Evolutionary conservation across 2,888 invertebrate species (phyloP), one percentile per base, ranked within the genome.

Genomic region (Muschampia staudingeri): DNA sequence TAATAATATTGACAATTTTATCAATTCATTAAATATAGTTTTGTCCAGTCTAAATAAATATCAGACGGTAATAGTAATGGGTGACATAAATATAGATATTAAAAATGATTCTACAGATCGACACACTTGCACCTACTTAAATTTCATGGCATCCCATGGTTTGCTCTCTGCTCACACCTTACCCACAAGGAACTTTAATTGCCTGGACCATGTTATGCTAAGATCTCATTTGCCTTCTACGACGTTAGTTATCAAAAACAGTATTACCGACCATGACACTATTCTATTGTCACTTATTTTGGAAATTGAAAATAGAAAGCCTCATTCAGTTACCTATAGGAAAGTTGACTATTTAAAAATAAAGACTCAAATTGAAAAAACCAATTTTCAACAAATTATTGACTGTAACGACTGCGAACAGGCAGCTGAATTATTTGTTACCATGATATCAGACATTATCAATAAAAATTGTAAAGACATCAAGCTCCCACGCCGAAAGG

Each of bases 31-130:
- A 7, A 75, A 80, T 14, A 9, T 5, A 4, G 48, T 73, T 2
- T 30, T 80, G 5, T 52, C 19, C 44, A n/a, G 37, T 11, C 48
- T 75, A 52, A 69, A 69, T 65, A 61, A 67, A 30, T 69, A 52
- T 44, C 44, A 44, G 4, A 30, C 67, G 19, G 12, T 71, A 37
- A 14, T 69, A 12, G 7, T 80, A n/a, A 73, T 42, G 40, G 80
- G 80, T 12, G 80, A 80, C 65, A 6, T 80, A 73, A 80, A 80
- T 19, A 75, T 80, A 37, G 75, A 80, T 25, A 80, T 80, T 30
- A 48, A 65, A 44, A 65, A 19, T 3, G 67, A 56, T 11, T 40
- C 48, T 1, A 19, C 11, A 25, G 61, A 61, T 61, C 61, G 61
- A 25, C 61, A 61, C 9, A 7, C 61, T 9, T 61, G 19, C 34